Base-by-base conservation (phyloP, 2,797 vertebrate genomes). In the Dromococcyx pavoninus region DNA sequence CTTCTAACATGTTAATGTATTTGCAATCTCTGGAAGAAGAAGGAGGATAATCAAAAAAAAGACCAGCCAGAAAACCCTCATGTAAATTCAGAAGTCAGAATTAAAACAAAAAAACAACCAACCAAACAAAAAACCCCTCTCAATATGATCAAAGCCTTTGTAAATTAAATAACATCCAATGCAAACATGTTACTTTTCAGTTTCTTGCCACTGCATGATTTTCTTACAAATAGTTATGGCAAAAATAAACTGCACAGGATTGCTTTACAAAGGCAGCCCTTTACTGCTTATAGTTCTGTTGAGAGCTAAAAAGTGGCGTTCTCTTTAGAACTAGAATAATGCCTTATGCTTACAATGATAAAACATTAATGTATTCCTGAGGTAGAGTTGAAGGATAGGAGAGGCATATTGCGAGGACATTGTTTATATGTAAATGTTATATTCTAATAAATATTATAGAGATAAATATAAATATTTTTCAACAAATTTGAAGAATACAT, bases 11-110 rank as follows among this genome's bases (percentile, higher is more conserved):
- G 5, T 39, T 13, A n/a, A 39, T 10, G 53, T 14, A 53, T 90
- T 71, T 44, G 7, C 7, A 27, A 5, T 30, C 13, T 65, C 23
- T 75, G 28, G 30, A 83, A 86, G 7, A 84, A 41, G 1, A 86
- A 14, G 0, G 67, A 21, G 2, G 54, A 16, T 4, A n/a, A 51
- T 16, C 46, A 46, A 7, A 39, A 30, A 60, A 50, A 48, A n/a
- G 2, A 50, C 2, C 1, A 80, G 8, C 4, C 50, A 70, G 2
- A 17, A 41, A 13, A 43, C 18, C 1, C 15, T 5, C 9, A 0
- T 5, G 6, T 17, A 93, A 91, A 75, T 30, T 71, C 27, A n/a
- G 6, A 91, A 80, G 3, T 22, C 21, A 39, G 2, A 51, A 32
- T 50, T 28, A 48, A 65, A 30, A 74, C n/a, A 41, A 41, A 41